Evolutionary conservation across 2,113 vertebrate genomes (phyloP), one percentile per base, ranked within the genome.

Genomic region (Condylura cristata): DNA sequence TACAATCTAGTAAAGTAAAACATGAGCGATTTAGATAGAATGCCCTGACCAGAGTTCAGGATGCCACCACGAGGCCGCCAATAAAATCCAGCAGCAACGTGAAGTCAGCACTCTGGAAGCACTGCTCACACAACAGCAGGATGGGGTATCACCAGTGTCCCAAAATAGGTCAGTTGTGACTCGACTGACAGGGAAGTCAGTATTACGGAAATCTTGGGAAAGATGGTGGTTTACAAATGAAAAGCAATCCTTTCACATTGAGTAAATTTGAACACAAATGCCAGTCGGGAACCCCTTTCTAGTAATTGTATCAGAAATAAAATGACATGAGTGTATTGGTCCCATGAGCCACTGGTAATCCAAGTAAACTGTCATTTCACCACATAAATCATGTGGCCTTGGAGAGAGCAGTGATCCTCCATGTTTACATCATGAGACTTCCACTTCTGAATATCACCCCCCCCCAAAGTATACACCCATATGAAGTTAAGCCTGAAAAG

Each of bases 191-290:
- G 28, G 34, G 96, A 95, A 92, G n/a, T 56, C 58, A 8, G 66
- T 95, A 86, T 28, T 71, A 75, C 90, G 61, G 89, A 94, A 92
- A 86, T 26, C 58, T 90, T 76, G 58, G 22, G 51, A 90, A 95
- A 94, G 30, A 53, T 11, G 48, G 48, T 32, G 37, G 56, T 51
- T 28, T 28, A 68, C 53, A 72, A 72, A 76, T 8, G 60, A 89
- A 37, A 56, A 2, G 63, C n/a, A 53, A 86, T 61, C 6, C 3
- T 56, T 79, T 97, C 60, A 78, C 9, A 34, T n/a, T 32, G 32
- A 93, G 63, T 93, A 70, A 37, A 72, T 79, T 88, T 89, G 75
- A 72, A 86, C 22, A 93, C 92, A 96, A 93, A 68, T 92, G 87
- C 65, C 0, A 26, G 13, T 5, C 74, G 6, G 8, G n/a, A 72